Evolutionary conservation across 1,140 invertebrate genomes (phyloP).

Genomic region (Tenebrio molitor): DNA sequence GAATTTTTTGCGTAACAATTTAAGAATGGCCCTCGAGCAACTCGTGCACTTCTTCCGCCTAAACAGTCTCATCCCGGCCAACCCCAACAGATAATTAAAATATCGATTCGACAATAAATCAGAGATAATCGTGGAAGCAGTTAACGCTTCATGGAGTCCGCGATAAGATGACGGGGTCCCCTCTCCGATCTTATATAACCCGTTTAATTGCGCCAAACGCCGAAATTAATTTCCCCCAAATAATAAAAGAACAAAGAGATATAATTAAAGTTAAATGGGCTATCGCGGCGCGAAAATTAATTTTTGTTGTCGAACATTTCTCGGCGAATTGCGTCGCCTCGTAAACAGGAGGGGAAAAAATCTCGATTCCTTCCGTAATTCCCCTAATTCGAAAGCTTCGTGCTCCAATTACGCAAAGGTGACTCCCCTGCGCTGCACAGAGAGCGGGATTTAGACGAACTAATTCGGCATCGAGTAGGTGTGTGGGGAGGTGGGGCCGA

Average conservation of each 20-base stretch:
- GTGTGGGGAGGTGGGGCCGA: background rate
- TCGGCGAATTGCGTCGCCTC: background rate
- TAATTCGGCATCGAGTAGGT: conserved; percentile 12
- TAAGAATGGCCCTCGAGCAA: too few relatives aligned
- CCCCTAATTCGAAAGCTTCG: conserved; percentile 13
- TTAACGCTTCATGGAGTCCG: conserved; percentile 39
- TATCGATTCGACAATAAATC: conserved; percentile 37
- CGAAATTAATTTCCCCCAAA: conserved; percentile 29
- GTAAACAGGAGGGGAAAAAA: conserved; percentile 3
- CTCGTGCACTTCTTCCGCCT: too few relatives aligned
- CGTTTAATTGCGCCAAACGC: conserved; percentile 31
- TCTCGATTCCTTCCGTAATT: background rate
- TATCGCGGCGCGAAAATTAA: conserved; percentile 28
- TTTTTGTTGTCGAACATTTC: conserved; percentile 39
- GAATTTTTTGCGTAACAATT: too few relatives aligned
- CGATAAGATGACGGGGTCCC: conserved; percentile 31
- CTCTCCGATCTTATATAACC: conserved; percentile 21
- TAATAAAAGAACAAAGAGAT: conserved; percentile 39
- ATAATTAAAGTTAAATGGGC: conserved; percentile 38
- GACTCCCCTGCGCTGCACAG: background rate
- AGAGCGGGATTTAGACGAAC: conserved; percentile 2
- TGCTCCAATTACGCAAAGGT: conserved; percentile 15
- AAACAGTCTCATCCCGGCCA: background rate
- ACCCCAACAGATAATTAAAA: conserved; percentile 24
- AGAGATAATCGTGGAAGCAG: conserved; percentile 30